Evolutionary conservation across 2,113 vertebrate genomes (phyloP), one percentile per base, ranked within the genome.

Genomic region (Marmota flaviventris): DNA sequence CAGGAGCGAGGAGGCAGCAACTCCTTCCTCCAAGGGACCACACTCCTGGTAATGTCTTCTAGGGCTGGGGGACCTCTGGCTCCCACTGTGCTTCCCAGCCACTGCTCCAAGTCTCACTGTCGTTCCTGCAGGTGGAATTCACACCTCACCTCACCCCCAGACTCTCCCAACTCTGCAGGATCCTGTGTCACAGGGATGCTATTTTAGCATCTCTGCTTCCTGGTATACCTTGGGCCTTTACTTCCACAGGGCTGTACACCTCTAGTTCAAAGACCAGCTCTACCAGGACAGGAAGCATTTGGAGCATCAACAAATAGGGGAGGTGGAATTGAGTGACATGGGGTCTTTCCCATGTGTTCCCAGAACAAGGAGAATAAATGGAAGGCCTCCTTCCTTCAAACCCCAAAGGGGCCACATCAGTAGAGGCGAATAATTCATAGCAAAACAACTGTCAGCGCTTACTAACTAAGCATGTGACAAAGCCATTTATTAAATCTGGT

Each of bases 401-500:
- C 17, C 45, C 69, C 75, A 76, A 69, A 14, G 32, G 51, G 84
- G 45, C 70, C 70, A 69, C 29, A 4, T 58, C 13, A 25, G 29
- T 34, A 5, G 65, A 86, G 16, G 9, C 32, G n/a, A 77, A n/a
- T 12, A 24, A 22, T 17, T 89, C 58, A 61, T 27, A 32, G 76
- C 29, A 94, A 32, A 61, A 16, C 39, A 83, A 51, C n/a, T 73
- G 37, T 92, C 91, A 90, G 24, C 39, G 5, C 84, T 73, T 61
- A 39, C 73, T 96, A 76, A 91, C 34, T 85, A 75, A 78, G 61
- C 86, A 77, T 29, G 53, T 22, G 79, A 89, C 83, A 51, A n/a
- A n/a, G 42, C 45, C 75, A 51, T 76, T 82, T 75, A 56, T 86
- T 77, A 86, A 91, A n/a, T n/a, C 56, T 84, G 67, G 32, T 91